Base-by-base conservation (phyloP, 1,140 invertebrate genomes). In the Diorhabda sublineata region DNA sequence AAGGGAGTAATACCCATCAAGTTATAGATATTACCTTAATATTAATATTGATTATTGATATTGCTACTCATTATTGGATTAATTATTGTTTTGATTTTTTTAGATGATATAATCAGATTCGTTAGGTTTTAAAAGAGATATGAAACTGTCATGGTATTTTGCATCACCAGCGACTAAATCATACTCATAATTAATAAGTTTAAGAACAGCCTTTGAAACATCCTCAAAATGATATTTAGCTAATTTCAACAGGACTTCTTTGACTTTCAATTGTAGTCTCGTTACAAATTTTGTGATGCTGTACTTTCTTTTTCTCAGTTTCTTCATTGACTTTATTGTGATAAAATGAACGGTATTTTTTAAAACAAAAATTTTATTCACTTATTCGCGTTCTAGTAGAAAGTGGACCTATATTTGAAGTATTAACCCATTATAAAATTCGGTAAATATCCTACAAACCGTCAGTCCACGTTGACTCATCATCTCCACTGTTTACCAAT, bases 121-220 rank as follows among this genome's bases (percentile, higher is more conserved):
- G 26, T 26, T 26, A 26, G 26, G 26, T 26, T 26, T 26, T 26
- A 26, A 26, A 26, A 26, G 26, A 26, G 26, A 26, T 26, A 26
- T 26, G 26, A 26, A 59, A 59, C 11, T 42, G 42, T 59, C 11
- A 59, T 59, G 58, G 58, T 42, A 42, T 26, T 59, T 59, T 3
- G 58, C 58, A 8, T 59, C 58, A 42, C 3, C 58, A 59, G 26
- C 26, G 6, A 59, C 58, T 59, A 59, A 59, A n/a, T 59, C 58
- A 8, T 59, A 59, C 8, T 59, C 26, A 59, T n/a, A 59, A 8
- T 59, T 0, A 43, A 61, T 61, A 43, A 26, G 60, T 42, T 42
- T 2, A 61, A 9, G 3, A 9, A 61, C 60, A 61, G 60, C 42
- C 43, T 61, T 61, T 45, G 60, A 42, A 42, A 3, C 4, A 42